Evolutionary conservation across 53 echinoderm and acorn worm species (phyloP), one percentile per base, ranked within the genome.

Genomic region (Arbacia lixula): DNA sequence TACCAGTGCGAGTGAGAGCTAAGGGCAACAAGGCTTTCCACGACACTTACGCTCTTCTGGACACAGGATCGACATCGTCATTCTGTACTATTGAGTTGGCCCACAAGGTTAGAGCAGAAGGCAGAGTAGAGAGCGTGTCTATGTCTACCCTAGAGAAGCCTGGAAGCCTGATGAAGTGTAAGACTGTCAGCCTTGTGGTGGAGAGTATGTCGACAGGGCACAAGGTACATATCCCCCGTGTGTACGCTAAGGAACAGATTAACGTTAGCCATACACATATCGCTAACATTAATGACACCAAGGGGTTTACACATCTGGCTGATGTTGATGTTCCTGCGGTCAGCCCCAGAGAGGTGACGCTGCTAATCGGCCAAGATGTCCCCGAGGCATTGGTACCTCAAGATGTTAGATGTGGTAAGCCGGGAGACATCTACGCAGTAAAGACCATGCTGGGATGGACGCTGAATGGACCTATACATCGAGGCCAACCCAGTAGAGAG

Each of bases 351-450:
- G 36, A 88, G 17, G 78, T 90, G 0, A 56, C 66, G 3, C 27
- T 93, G 9, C 85, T 93, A 8, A 87, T 93, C 30, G 90, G 93
- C 16, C 93, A 87, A 68, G 88, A 90, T 81, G 80, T 55, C 8
- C 93, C 90, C 19, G 87, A 79, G 17, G 69, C 79, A 3, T 36
- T 93, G 55, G 55, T 79, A n/a, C 87, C 93, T 17, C 38, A 55
- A 20, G 93, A 93, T 21, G 62, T 93, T 9, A 73, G 71, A 17
- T 53, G 52, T 33, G 89, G 89, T 17, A 4, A 4, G 0, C 68
- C 49, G 1, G 93, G 89, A 0, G 87, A 82, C 14, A 87, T 87
- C 0, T 93, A 76, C 72, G 85, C 87, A 14, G 78, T 83, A 3
- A 61, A 66, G 11, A 89, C 86, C 3, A 43, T 64, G 1, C 60